Percentiles rank a stretch among this genome's conserved stretches.
Evolutionary conservation across 1,140 invertebrate species (phyloP).

Genomic region (Cotesia glomerata): DNA sequence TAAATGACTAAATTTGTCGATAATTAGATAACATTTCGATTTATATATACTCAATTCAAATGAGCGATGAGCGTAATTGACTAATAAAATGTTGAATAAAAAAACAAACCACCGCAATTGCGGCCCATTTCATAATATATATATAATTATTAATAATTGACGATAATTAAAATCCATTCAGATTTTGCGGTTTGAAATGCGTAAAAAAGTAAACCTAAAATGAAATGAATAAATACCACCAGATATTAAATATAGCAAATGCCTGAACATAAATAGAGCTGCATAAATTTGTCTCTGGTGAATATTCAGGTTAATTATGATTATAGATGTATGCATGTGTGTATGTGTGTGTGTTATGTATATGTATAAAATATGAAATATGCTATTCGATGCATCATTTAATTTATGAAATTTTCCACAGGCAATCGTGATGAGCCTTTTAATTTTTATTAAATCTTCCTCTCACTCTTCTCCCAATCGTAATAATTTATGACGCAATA

Average conservation of each 20-base stretch:
- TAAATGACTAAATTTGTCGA: neutral
- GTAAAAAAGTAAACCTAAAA: neutral
- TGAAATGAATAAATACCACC: neutral
- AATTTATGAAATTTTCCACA: conserved; percentile 1
- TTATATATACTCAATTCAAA: too few species aligned
- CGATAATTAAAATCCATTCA: conserved; percentile 1
- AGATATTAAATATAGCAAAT: neutral
- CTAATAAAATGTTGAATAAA: neutral
- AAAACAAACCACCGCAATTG: neutral
- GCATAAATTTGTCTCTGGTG: neutral
- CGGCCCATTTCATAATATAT: neutral
- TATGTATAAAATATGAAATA: neutral
- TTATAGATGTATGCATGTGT: neutral
- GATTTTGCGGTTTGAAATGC: neutral
- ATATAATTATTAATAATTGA: neutral
- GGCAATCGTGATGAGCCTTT: conserved; percentile 5
- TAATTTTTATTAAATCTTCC: neutral
- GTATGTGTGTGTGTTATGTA: too few species aligned
- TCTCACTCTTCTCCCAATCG: neutral
- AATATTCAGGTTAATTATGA: conserved; percentile 1
- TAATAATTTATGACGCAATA: neutral
- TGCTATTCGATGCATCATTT: conserved; percentile 3
- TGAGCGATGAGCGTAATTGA: too few species aligned
- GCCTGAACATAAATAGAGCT: neutral
- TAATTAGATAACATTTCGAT: neutral